A percentile compares a stretch with the other conserved stretches of the same genome.
phyloP scores from a whole-genome alignment of 2,797 vertebrate species.

The Falco rusticolus region DNA sequence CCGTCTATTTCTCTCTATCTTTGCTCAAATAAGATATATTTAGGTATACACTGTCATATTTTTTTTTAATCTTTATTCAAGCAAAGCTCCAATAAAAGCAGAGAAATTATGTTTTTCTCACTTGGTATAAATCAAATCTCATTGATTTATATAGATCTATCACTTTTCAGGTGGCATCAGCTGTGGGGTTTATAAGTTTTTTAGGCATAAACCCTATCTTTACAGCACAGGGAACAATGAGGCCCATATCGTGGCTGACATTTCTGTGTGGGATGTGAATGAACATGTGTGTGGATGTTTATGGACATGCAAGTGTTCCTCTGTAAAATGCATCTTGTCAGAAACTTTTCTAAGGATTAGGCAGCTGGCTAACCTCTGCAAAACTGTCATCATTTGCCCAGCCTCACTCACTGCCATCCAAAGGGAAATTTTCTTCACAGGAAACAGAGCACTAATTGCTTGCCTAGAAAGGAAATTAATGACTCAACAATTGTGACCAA shows the following conservation, averaged over 20 bases:
- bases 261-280: neutral
- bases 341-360: constrained; percentile 8
- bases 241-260: neutral
- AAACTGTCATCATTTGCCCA: neutral
- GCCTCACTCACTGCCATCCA: neutral
- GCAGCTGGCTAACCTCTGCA: neutral
- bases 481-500: constrained; percentile 3
- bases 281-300: neutral
- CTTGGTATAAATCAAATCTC: neutral
- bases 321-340: neutral
- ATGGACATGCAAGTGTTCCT: neutral
- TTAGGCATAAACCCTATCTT: neutral
- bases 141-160: neutral
- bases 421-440: constrained; percentile 18
- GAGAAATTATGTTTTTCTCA: neutral
- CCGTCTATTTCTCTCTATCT: neutral
- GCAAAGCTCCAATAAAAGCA: neutral
- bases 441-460: neutral
- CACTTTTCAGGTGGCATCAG: neutral
- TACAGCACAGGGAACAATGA: neutral
- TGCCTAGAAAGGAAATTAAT: constrained; percentile 39
- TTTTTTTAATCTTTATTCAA: neutral
- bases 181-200: neutral
- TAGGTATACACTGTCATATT: neutral
- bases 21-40: neutral